Evolutionary conservation across 1,140 invertebrate species (phyloP), one percentile per base, ranked within the genome.

Genomic region (Drosophila cardini): DNA sequence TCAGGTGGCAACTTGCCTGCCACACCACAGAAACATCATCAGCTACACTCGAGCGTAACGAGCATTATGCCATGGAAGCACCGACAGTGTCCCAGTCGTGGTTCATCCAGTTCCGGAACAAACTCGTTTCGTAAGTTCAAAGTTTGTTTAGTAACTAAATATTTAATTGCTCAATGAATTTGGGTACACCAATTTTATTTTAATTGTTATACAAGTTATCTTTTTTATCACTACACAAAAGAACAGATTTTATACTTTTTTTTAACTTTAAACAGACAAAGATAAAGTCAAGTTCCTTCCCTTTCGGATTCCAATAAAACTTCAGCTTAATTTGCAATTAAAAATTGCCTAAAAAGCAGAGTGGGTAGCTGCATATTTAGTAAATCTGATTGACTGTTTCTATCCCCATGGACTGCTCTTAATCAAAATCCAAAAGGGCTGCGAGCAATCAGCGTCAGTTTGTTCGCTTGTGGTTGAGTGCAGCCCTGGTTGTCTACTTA

Each of bases 61-160:
- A 91, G 90, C 80, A 91, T 91, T 45, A 92, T 92, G 90, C 91
- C 91, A 7, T 92, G 91, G 91, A 92, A 92, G 57, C 91, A 92
- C 71, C 78, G 91, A 50, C 91, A 92, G 55, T 91, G 91, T 74
- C 91, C 91, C 58, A 92, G 91, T 64, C 80, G 91, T 43, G 87
- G 90, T 34, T 92, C 90, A 43, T 91, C 91, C 57, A 92, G 91
- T 46, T 92, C 91, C 40, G 91, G 87, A 68, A 92, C 91, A 21
- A 92, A 90, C 43, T 91, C 87, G 36, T 92, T 91, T 61, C 90
- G 91, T 92, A 89, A 92, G 87, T 91, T 57, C 9, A 38, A 38
- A 38, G 36, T 10, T 10, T 38, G 36, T 38, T 38, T 26, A 26
- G 21, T 26, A 26, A 26, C 21, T 0, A 26, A 26, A 26, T 26